Evolutionary conservation across 2,888 invertebrate genomes (phyloP).

Genomic region (Protonemura montana): DNA sequence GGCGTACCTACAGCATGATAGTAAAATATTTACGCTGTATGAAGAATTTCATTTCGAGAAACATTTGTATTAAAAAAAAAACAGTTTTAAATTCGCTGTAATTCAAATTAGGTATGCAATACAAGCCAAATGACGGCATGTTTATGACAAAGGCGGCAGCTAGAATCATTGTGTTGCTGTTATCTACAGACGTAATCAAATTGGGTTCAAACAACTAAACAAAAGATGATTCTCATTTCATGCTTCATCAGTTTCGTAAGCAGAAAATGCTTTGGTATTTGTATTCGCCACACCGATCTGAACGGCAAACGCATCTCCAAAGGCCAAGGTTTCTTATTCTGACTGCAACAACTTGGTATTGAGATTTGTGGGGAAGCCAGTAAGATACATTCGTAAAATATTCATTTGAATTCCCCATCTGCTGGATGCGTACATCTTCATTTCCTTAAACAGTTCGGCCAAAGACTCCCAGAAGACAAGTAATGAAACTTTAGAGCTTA

Average conservation of each 20-base stretch:
- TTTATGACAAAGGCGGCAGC: conserved; percentile 31
- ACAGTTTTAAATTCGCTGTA: conserved; percentile 7
- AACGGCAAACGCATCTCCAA: neutral
- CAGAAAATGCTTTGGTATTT: conserved; percentile 35
- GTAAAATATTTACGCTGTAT: conserved; percentile 7
- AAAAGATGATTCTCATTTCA: conserved; percentile 40
- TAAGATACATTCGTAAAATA: conserved; percentile 36
- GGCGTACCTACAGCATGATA: conserved; percentile 3
- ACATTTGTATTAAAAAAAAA: neutral
- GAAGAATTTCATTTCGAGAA: conserved; percentile 12
- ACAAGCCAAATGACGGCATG: conserved; percentile 9
- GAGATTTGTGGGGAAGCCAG: conserved; percentile 18
- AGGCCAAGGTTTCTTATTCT: conserved; percentile 21
- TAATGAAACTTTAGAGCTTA: conserved; percentile 29
- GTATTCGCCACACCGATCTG: conserved; percentile 17
- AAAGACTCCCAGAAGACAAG: conserved; percentile 29
- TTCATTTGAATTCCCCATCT: conserved; percentile 30
- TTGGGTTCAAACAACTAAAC: conserved; percentile 38
- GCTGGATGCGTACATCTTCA: conserved; percentile 31
- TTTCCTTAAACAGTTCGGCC: conserved; percentile 27
- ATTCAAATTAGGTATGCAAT: conserved; percentile 7
- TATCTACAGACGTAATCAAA: conserved; percentile 36
- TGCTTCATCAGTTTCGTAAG: conserved; percentile 32
- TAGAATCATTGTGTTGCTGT: conserved; percentile 26
- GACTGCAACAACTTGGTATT: conserved; percentile 9